phyloP scores from a whole-genome alignment of 2,888 invertebrate genomes.

The Nemapogon koenigi region DNA sequence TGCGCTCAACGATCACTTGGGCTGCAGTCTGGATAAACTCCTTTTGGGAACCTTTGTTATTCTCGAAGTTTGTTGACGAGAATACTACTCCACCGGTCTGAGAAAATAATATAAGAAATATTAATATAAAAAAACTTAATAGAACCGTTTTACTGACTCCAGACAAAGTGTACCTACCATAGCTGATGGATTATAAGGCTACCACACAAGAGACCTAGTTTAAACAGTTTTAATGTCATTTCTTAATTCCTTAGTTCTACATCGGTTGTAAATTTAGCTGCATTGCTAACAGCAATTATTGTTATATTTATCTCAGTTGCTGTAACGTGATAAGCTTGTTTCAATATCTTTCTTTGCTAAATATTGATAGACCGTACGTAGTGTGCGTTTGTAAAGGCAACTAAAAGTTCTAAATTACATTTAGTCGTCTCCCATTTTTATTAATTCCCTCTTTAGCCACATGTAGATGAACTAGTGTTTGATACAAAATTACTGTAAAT shows the following conservation, averaged over 20 bases:
- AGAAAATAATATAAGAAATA: too few species aligned
- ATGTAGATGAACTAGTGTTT: background rate
- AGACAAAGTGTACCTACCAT: background rate
- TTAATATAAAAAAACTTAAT: background rate
- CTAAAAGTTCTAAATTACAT: background rate
- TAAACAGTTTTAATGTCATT: too few species aligned
- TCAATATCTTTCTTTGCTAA: too few species aligned
- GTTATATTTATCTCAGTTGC: too few species aligned
- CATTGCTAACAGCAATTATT: too few species aligned
- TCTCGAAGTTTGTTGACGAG: constrained; percentile 66
- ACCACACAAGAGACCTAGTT: too few species aligned
- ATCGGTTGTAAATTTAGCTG: too few species aligned
- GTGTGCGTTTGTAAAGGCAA: background rate
- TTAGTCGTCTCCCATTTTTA: background rate
- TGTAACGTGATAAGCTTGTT: too few species aligned
- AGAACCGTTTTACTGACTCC: background rate
- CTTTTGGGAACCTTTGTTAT: constrained; percentile 65
- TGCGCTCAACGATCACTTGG: constrained; percentile 40
- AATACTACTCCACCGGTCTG: constrained; percentile 72
- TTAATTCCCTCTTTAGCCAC: background rate
- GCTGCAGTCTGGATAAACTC: constrained; percentile 65
- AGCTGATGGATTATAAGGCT: too few species aligned
- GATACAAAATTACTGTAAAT: constrained; percentile 4
- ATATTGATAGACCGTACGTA: too few species aligned
- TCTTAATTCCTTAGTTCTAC: too few species aligned